These are phyloP conservation scores for Palythoa grandis DNA, from an alignment of 92 coral and sea anemone genomes.

Conservation along the genomic window DNA sequence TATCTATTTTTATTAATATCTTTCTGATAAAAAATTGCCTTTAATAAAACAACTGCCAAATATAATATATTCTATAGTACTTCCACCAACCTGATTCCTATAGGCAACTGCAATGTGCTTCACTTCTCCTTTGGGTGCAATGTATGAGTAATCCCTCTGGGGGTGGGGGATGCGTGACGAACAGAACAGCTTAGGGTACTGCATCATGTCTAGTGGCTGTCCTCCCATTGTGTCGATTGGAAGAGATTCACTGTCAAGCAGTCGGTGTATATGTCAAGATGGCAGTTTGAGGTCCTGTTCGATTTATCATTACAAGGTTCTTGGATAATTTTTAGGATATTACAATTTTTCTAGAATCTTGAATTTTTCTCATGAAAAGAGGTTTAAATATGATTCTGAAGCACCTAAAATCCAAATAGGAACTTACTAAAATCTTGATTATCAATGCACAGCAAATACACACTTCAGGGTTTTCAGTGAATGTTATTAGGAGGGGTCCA, in stretches of 20 bases:
- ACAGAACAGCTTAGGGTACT: constrained; percentile 78
- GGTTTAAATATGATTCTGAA: too few species aligned
- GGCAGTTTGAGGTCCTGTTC: not conserved
- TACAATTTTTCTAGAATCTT: too few species aligned
- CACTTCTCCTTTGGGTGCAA: constrained; percentile 76
- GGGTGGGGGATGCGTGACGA: constrained; percentile 82
- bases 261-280: not conserved
- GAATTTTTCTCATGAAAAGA: too few species aligned
- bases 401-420: too few species aligned
- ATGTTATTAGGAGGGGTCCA: too few species aligned
- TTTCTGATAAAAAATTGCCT: too few species aligned
- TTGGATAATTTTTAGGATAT: too few species aligned
- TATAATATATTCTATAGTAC: not conserved
- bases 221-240: constrained; percentile 90
- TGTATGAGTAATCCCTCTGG: constrained; percentile 75
- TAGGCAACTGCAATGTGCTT: constrained; percentile 82
- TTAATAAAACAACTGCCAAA: too few species aligned
- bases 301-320: not conserved
- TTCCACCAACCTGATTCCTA: constrained; percentile 68
- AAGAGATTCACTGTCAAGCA: constrained; percentile 66
- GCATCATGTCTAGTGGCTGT: constrained; percentile 85
- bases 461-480: too few species aligned
- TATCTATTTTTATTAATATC: too few species aligned
- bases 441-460: too few species aligned
- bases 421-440: too few species aligned